phyloP scores from a whole-genome alignment of 2,888 invertebrate genomes.

The Stomorhina lunata region DNA sequence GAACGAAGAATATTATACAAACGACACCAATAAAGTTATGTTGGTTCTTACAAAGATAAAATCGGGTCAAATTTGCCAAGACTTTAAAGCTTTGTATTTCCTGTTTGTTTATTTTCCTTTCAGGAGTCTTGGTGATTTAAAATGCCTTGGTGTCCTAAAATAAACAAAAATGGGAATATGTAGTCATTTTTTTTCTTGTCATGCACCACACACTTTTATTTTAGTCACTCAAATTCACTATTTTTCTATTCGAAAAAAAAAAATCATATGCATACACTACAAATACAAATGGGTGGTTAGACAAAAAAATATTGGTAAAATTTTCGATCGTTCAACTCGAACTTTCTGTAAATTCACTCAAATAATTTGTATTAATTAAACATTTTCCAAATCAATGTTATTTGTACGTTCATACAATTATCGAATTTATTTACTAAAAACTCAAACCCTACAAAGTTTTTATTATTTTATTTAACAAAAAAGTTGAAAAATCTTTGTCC shows the following conservation, averaged over 20 bases:
- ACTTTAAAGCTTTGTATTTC: slow-evolving; percentile 11
- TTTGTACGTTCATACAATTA: neutral
- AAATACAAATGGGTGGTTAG: slow-evolving; percentile 51
- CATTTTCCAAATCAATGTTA: no score
- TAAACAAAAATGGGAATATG: neutral
- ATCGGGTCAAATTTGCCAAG: slow-evolving; percentile 58
- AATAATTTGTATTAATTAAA: slow-evolving; percentile 5
- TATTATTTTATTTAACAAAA: neutral
- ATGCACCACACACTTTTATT: slow-evolving; percentile 9
- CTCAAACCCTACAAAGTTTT: neutral
- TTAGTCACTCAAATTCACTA: slow-evolving; percentile 39
- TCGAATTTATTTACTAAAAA: slow-evolving; percentile 33
- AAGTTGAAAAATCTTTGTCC: slow-evolving; percentile 7
- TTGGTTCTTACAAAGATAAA: slow-evolving; percentile 35
- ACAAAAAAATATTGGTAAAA: slow-evolving; percentile 30
- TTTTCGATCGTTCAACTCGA: slow-evolving; percentile 19
- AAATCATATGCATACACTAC: slow-evolving; percentile 8
- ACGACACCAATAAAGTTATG: slow-evolving; percentile 41
- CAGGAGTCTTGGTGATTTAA: slow-evolving; percentile 38
- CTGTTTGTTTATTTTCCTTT: slow-evolving; percentile 32
- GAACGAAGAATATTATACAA: slow-evolving; percentile 29
- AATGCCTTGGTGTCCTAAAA: slow-evolving; percentile 44
- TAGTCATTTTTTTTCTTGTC: neutral
- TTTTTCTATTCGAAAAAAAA: neutral
- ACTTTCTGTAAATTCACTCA: slow-evolving; percentile 19